phyloP scores from a whole-genome alignment of 2,888 invertebrate genomes.

The Parelbella ahira region DNA sequence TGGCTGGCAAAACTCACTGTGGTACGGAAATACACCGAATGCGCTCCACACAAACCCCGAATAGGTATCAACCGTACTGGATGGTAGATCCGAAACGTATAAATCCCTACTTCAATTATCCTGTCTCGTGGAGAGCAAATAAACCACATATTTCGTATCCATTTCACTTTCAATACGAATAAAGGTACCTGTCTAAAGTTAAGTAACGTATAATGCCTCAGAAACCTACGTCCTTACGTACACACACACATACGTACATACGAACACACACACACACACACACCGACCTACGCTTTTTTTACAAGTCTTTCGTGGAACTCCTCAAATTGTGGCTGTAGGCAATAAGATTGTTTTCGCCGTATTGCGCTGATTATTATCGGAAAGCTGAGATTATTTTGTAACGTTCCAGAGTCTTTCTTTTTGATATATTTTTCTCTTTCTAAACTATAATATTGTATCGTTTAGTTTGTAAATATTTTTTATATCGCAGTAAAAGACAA shows the following conservation, averaged over 20 bases:
- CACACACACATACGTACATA: conserved; percentile 5
- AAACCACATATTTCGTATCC: conserved; percentile 62
- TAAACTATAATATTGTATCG: too few relatives aligned
- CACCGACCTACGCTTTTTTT: conserved; percentile 12
- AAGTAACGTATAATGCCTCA: conserved; percentile 37
- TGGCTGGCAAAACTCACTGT: conserved; percentile 20
- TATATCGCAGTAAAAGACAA: too few relatives aligned
- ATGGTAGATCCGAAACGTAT: conserved; percentile 63
- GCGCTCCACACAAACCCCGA: conserved; percentile 35
- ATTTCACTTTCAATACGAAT: conserved; percentile 58
- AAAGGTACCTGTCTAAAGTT: conserved; percentile 42
- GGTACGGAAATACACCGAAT: conserved; percentile 35
- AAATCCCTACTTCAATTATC: conserved; percentile 75
- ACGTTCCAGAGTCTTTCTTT: not conserved
- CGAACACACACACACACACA: not conserved
- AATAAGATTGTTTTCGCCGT: conserved; percentile 21
- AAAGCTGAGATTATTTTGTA: conserved; percentile 25
- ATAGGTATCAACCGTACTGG: conserved; percentile 40
- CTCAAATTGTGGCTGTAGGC: conserved; percentile 20
- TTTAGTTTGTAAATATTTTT: too few relatives aligned
- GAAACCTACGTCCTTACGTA: conserved; percentile 24
- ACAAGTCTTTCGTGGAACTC: conserved; percentile 7
- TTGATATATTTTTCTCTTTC: too few relatives aligned
- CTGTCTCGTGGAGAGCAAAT: conserved; percentile 62
- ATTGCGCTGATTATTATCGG: conserved; percentile 28